phyloP scores from a whole-genome alignment of 2,797 vertebrate species.

The Tympanoctomys barrerae region DNA sequence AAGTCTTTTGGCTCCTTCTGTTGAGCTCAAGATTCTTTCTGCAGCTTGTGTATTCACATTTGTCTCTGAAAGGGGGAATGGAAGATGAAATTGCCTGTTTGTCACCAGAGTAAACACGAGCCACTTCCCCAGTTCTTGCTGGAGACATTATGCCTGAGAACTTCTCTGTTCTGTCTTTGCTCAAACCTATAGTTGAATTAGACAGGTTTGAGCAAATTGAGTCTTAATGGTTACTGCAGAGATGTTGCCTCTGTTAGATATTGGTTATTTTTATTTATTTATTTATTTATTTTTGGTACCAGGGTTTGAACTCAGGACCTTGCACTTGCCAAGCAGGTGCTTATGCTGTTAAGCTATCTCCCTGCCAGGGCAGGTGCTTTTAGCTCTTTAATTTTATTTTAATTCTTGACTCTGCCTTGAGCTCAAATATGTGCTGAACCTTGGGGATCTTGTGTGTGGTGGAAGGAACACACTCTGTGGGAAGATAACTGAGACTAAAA shows the following conservation, averaged over 20 bases:
- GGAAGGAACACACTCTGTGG: too few relatives aligned
- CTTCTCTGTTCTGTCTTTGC: background rate
- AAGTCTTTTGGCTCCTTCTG: background rate
- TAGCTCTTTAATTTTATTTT: background rate
- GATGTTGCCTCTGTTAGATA: background rate
- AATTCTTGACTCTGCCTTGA: background rate
- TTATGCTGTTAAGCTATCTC: too few relatives aligned
- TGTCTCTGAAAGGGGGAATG: background rate
- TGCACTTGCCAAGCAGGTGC: too few relatives aligned
- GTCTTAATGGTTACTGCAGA: background rate
- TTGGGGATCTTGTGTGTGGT: background rate
- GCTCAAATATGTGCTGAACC: accelerated
- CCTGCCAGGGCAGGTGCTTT: background rate
- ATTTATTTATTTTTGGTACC: too few relatives aligned
- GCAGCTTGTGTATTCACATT: background rate
- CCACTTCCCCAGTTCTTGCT: background rate
- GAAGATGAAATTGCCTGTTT: background rate
- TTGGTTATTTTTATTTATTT: background rate
- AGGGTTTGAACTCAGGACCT: too few relatives aligned
- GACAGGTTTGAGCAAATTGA: background rate
- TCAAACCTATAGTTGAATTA: background rate
- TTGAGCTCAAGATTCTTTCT: background rate
- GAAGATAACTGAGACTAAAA: background rate
- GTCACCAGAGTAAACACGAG: background rate
- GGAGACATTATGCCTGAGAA: background rate